phyloP scores from a whole-genome alignment of 2,113 vertebrate genomes.

The Cervus canadensis region DNA sequence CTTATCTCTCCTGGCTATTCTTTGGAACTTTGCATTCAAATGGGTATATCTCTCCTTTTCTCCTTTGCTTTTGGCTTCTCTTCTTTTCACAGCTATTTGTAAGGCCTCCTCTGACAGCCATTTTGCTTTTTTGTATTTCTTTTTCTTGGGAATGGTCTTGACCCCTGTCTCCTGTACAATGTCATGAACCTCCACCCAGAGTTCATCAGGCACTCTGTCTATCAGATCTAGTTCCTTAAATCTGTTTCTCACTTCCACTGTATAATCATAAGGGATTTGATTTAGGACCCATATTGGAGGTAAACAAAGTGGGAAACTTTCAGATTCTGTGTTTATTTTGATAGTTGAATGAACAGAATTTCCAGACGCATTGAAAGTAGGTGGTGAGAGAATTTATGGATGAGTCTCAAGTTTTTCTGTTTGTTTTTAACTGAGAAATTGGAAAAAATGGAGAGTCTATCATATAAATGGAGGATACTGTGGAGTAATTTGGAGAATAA shows the following conservation, averaged over 20 bases:
- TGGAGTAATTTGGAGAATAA: neutral
- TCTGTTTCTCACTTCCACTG: neutral
- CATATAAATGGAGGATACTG: neutral
- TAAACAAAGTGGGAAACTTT: neutral
- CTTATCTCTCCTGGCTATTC: neutral
- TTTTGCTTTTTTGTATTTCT: neutral
- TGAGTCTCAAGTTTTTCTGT: neutral
- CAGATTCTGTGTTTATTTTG: neutral
- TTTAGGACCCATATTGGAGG: neutral
- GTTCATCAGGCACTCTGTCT: neutral
- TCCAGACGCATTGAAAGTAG: neutral
- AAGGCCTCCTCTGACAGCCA: neutral
- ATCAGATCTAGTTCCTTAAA: neutral
- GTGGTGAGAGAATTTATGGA: neutral
- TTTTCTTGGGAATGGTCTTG: neutral
- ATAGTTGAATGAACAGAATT: neutral
- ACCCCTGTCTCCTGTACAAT: neutral
- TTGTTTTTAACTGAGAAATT: neutral
- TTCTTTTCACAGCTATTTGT: neutral
- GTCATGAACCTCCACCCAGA: neutral
- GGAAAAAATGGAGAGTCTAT: neutral
- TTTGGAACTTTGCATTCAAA: neutral
- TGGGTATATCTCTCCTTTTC: neutral
- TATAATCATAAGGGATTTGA: neutral
- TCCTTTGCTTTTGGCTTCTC: neutral